Base-by-base conservation (phyloP, 1,140 invertebrate species). In the Diorhabda carinulata region DNA sequence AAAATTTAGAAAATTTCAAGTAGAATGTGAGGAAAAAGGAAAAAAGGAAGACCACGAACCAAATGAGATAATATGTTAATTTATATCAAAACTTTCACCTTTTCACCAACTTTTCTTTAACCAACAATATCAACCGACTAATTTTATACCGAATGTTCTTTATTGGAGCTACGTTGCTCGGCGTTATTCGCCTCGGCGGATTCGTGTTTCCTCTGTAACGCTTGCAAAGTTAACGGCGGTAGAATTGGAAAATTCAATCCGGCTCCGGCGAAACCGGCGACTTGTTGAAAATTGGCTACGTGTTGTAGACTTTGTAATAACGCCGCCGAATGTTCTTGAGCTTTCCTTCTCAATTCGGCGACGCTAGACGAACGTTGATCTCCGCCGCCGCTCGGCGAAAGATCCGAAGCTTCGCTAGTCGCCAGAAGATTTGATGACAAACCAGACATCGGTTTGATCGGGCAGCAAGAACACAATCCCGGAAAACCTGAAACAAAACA, bases 271-370 rank as follows among this genome's bases (percentile, higher is more conserved):
- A 84, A 86, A 78, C 82, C 85, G 76, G 78, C 83, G 69, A 88
- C 81, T 45, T 84, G 83, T 59, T 84, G 83, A 70, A 84, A 82
- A 69, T 75, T 83, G 52, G 82, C 83, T 41, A 84, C 83, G 69
- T 85, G 83, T 61, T 87, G 91, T 42, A 92, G 81, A 25, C 88
- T 90, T 76, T 92, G 91, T 62, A 93, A 81, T 7, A 94, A 83
- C 0, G 93, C 93, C 0, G 94, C 93, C 2, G 92, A 93, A 80
- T 96, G 94, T 78, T 96, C 94, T 79, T 95, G 92, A 0, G 94
- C 94, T 80, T 96, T 96, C 42, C 94, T 86, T 8, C 94, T 84
- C 5, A 96, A 82, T 76, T 96, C 93, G 1, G 93, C 93, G 10
- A 96, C 91, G 79, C 91, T 94, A 68, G 89, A 90, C n/a, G 88